Conservation (phyloP, 2,113 vertebrate species). For the Pristiophorus japonicus region DNA sequence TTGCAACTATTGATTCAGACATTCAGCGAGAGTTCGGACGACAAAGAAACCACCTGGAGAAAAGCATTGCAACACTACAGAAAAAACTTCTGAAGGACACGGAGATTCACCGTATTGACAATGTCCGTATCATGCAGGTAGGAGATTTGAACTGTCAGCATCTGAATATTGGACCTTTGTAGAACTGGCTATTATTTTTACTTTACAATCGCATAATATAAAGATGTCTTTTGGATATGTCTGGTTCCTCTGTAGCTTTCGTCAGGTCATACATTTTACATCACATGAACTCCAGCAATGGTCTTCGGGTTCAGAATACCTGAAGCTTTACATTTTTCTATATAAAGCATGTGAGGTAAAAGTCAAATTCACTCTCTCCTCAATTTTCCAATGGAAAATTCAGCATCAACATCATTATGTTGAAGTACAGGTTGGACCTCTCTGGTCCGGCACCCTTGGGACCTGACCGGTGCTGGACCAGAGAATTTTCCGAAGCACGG, state of each 20-base stretch:
- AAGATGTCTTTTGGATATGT: not conserved
- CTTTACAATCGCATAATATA: not conserved
- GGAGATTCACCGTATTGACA: conserved; percentile 62
- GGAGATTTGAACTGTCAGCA: not conserved
- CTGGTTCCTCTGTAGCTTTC: not conserved
- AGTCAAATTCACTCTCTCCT: not conserved
- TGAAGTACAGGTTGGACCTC: too few relatives aligned
- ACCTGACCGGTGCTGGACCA: too few relatives aligned
- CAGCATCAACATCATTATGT: not conserved
- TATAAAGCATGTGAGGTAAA: too few relatives aligned
- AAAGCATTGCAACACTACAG: conserved; percentile 66
- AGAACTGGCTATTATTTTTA: not conserved
- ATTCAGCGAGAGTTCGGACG: conserved; percentile 59
- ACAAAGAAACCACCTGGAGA: conserved; percentile 71
- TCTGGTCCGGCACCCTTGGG: too few relatives aligned
- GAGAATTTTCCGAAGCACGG: too few relatives aligned
- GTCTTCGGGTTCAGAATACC: not conserved
- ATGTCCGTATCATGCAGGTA: conserved; percentile 76
- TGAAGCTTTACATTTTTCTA: not conserved
- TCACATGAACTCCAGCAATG: not conserved
- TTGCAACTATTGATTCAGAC: conserved; percentile 57
- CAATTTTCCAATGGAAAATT: not conserved
- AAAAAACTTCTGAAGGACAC: conserved; percentile 63
- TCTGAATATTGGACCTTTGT: not conserved
- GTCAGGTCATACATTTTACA: not conserved